phyloP scores from a whole-genome alignment of 1,140 invertebrate species.

The Scaptomyza pallida region DNA sequence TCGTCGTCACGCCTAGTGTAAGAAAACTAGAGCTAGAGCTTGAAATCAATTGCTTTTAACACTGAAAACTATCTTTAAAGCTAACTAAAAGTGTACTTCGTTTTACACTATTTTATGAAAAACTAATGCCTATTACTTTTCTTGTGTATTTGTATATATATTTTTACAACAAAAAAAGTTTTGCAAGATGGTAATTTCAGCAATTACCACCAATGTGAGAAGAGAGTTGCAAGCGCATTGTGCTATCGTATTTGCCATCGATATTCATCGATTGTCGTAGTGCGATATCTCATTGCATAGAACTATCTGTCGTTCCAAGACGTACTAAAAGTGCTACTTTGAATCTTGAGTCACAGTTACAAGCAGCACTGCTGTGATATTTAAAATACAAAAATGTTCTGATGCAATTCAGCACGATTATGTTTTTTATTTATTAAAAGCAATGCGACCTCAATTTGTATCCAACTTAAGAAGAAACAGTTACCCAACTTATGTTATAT shows the following conservation, averaged over 20 bases:
- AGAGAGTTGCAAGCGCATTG: conserved; percentile 43
- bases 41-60: conserved; percentile 58
- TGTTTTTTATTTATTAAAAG: neutral
- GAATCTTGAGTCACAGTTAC: neutral
- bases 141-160: conserved; percentile 53
- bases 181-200: conserved; percentile 55
- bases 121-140: conserved; percentile 52
- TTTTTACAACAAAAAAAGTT: conserved; percentile 56
- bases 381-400: neutral
- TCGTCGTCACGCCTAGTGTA: conserved; percentile 50
- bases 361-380: neutral
- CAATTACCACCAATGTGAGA: conserved; percentile 53
- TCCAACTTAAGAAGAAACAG: neutral
- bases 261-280: conserved; percentile 10
- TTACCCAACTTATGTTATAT: conserved; percentile 7
- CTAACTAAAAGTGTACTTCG: conserved; percentile 72
- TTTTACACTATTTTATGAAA: conserved; percentile 70
- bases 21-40: conserved; percentile 48
- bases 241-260: conserved; percentile 22
- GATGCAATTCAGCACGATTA: neutral
- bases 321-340: neutral
- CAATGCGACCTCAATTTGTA: neutral
- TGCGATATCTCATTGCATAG: neutral
- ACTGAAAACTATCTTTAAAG: conserved; percentile 71
- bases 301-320: neutral